Conservation (phyloP, 2,113 vertebrate species). For the Trichechus manatus region DNA sequence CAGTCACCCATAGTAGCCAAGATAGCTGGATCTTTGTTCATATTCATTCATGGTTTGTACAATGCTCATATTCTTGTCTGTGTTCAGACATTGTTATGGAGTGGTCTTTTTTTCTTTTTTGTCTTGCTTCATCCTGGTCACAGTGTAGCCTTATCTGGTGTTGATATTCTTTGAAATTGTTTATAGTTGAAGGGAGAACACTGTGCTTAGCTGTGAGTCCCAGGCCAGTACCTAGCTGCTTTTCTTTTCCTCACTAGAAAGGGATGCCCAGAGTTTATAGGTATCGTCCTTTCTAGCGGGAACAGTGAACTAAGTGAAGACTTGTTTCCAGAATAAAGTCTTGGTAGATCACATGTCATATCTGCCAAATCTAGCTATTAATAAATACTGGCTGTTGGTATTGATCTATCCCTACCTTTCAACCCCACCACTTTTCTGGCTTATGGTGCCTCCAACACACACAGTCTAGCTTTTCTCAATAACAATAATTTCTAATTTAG, state of each 20-base stretch:
- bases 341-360: neutral
- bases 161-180: neutral
- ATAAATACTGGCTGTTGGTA: neutral
- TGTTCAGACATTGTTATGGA: neutral
- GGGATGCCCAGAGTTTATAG: neutral
- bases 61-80: neutral
- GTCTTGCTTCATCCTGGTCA: neutral
- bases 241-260: neutral
- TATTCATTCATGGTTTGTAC: neutral
- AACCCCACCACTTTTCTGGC: neutral
- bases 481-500: neutral
- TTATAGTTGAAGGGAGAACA: neutral
- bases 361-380: neutral
- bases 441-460: neutral
- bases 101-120: neutral
- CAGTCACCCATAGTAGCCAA: neutral
- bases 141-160: neutral
- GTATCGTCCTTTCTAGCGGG: neutral
- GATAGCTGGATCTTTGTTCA: neutral
- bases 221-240: neutral
- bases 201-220: neutral
- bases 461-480: neutral
- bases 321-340: constrained; percentile 14
- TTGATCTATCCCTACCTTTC: neutral
- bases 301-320: constrained; percentile 43